phyloP scores from a whole-genome alignment of 2,888 invertebrate species.

The Coleophora deauratella region DNA sequence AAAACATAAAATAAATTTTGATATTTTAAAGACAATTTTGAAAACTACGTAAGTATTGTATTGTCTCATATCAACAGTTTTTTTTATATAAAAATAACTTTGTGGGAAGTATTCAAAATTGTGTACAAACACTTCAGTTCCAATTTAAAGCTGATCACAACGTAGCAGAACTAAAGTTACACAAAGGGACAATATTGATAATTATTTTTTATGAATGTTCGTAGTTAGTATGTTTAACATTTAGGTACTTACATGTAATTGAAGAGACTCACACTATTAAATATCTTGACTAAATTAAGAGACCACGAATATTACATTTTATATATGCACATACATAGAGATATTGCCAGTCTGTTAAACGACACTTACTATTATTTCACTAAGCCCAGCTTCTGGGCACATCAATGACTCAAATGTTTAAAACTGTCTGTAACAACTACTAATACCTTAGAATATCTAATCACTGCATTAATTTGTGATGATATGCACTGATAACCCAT shows the following conservation, averaged over 20 bases:
- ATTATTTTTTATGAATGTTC: conserved; percentile 25
- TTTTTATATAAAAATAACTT: conserved; percentile 70
- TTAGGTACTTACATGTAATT: conserved; percentile 51
- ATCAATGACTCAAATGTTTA: conserved; percentile 67
- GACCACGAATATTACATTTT: conserved; percentile 69
- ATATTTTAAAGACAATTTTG: conserved; percentile 41
- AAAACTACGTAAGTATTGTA: conserved; percentile 54
- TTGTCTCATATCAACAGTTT: conserved; percentile 66
- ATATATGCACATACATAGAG: conserved; percentile 69
- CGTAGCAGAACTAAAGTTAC: conserved; percentile 68
- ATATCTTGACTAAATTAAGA: conserved; percentile 73
- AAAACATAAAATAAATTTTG: conserved; percentile 43
- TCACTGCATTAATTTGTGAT: conserved; percentile 73
- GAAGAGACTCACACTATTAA: conserved; percentile 72
- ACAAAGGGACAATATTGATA: conserved; percentile 63
- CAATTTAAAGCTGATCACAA: conserved; percentile 71
- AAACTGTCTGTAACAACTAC: conserved; percentile 69
- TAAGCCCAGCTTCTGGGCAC: conserved; percentile 66
- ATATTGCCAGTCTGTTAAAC: conserved; percentile 71
- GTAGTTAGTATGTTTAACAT: conserved; percentile 53
- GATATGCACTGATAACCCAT: conserved; percentile 72
- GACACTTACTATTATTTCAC: conserved; percentile 71
- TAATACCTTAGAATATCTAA: conserved; percentile 73
- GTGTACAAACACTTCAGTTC: conserved; percentile 66
- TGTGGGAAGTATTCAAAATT: conserved; percentile 57